Evolutionary conservation across 2,113 vertebrate species (phyloP).

Genomic region (Calidris pygmaea): DNA sequence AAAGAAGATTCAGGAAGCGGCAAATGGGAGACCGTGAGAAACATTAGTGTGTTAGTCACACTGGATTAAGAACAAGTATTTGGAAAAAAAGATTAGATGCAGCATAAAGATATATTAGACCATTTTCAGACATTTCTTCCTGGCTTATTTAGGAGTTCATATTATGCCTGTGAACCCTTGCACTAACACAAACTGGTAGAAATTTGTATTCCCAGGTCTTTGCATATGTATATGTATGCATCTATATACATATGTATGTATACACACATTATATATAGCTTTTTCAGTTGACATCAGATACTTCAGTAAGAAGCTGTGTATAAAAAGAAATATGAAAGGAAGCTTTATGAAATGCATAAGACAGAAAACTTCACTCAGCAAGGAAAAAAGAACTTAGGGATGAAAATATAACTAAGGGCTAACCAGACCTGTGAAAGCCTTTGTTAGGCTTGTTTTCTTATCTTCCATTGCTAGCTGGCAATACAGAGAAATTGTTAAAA

Average conservation of each 20-base stretch:
- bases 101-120: neutral
- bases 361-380: neutral
- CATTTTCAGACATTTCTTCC: neutral
- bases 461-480: neutral
- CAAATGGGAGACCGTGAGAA: neutral
- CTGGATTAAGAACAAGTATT: neutral
- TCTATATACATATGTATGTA: constrained; percentile 31
- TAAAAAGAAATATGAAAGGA: neutral
- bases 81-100: neutral
- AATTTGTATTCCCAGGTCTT: neutral
- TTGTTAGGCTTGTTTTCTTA: too few relatives aligned
- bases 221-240: neutral
- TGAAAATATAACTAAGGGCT: neutral
- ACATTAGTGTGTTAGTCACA: neutral
- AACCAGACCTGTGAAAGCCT: neutral
- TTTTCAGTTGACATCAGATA: constrained; percentile 1
- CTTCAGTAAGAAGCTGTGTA: neutral
- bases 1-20: neutral
- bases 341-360: neutral
- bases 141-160: neutral
- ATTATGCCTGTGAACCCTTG: neutral
- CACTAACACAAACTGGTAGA: neutral
- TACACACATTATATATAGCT: constrained; percentile 34
- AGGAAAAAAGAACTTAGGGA: neutral
- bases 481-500: neutral